phyloP scores from a whole-genome alignment of 2,888 invertebrate species.

The Abrostola tripartita region DNA sequence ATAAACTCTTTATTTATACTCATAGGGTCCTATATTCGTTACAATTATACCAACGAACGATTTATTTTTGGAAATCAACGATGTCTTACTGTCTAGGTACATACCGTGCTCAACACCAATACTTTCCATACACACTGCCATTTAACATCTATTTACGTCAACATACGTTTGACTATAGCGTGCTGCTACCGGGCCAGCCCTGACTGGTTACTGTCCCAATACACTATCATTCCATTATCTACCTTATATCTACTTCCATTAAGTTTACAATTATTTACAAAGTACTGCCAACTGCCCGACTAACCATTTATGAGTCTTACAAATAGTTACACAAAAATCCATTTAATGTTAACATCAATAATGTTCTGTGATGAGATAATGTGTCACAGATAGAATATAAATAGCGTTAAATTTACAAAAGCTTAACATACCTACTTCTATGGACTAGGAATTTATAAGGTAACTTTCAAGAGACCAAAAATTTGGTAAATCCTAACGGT shows the following conservation, averaged over 20 bases:
- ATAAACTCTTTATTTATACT: constrained; percentile 83
- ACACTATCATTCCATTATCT: constrained; percentile 64
- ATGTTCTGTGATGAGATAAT: constrained; percentile 45
- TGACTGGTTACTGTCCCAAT: constrained; percentile 49
- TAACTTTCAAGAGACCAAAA: constrained; percentile 75
- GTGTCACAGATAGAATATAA: constrained; percentile 48
- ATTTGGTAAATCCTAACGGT: constrained; percentile 52
- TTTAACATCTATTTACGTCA: constrained; percentile 46
- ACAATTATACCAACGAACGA: constrained; percentile 64
- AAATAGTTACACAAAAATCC: constrained; percentile 60
- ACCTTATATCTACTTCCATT: constrained; percentile 62
- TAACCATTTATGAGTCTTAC: constrained; percentile 57
- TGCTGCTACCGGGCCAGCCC: constrained; percentile 49
- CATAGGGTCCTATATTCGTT: constrained; percentile 71
- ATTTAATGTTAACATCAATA: constrained; percentile 61
- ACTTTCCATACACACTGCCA: constrained; percentile 62
- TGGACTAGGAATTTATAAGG: constrained; percentile 82
- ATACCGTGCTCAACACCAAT: constrained; percentile 83
- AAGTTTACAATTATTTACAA: constrained; percentile 76
- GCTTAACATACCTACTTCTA: constrained; percentile 73
- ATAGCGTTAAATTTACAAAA: constrained; percentile 75
- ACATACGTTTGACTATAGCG: constrained; percentile 50
- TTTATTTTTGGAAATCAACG: constrained; percentile 64
- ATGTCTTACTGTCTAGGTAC: constrained; percentile 74
- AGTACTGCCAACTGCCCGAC: constrained; percentile 54